Base-by-base conservation (phyloP, 2,888 invertebrate species). In the Apantesis nais region DNA sequence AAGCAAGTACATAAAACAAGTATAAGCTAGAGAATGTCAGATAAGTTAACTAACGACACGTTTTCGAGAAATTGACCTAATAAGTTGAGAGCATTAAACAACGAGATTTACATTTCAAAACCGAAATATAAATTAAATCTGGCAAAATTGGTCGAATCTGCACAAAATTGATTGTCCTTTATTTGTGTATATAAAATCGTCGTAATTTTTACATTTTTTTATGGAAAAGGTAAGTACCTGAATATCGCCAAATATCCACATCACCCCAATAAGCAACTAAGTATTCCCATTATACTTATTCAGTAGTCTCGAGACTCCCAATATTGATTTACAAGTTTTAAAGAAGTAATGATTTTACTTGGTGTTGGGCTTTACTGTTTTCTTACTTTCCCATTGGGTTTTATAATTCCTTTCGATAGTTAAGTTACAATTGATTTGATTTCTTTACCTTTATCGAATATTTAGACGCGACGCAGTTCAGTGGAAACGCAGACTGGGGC, bases 401-500 rank as follows among this genome's bases (percentile, higher is more conserved):
- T n/a, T 25, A 29, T 58, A 39, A 39, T 66, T 0, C n/a, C 2
- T 39, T 2, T 31, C 4, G 4, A 44, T 3, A n/a, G 25, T 25
- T 9, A 9, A 9, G 12, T 55, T 25, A 11, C n/a, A 2, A 55
- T 3, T 25, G 3, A 55, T 25, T 25, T 25, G 9, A 25, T 14
- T n/a, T n/a, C 4, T 2, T 22, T 31, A 48, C n/a, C n/a, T 16
- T 66, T 58, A 31, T 39, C 3, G 25, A 72, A 76, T 1, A 77
- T 85, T 86, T 88, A 95, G 93, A 93, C 90, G 2, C 89, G 95
- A 74, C 90, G 95, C 68, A 94, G 94, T 76, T 95, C 95, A 31
- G 93, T 90, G 22, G 95, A 95, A 84, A 94, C 94, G 0, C 94
- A 94, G 69, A 94, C 94, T 2, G 92, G 93, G 0, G 92, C 85